Percentiles rank a stretch among this genome's conserved stretches.
These are phyloP conservation scores for Dichetophora obliterata DNA, from an alignment of 2,888 invertebrate genomes.

Conservation along the genomic window DNA sequence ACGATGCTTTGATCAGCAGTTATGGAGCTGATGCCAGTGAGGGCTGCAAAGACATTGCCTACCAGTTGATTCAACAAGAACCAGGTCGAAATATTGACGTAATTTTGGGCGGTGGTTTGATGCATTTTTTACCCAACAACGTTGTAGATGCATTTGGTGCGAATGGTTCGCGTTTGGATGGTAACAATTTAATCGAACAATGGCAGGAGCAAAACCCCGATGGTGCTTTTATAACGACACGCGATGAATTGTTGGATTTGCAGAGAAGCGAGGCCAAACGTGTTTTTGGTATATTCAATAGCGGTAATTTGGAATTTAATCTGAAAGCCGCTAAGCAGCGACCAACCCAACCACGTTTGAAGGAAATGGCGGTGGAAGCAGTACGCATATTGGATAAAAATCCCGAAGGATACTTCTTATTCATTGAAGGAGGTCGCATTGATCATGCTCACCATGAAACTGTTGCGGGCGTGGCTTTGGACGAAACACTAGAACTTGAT, in stretches of 20 bases:
- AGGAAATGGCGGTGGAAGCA: conserved; percentile 77
- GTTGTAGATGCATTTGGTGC: conserved; percentile 69
- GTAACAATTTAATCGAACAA: conserved; percentile 75
- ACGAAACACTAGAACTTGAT: conserved; percentile 83
- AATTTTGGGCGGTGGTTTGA: conserved; percentile 82
- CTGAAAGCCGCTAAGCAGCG: conserved; percentile 65
- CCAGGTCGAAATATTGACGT: conserved; percentile 81
- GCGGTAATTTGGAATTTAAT: conserved; percentile 73
- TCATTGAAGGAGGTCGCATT: conserved; percentile 78
- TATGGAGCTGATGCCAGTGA: conserved; percentile 41
- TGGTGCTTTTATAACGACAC: conserved; percentile 74
- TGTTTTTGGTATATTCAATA: conserved; percentile 73
- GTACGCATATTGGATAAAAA: conserved; percentile 74
- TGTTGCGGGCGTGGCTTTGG: conserved; percentile 76
- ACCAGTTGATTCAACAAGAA: conserved; percentile 76
- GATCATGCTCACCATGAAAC: conserved; percentile 83
- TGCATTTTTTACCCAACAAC: conserved; percentile 75
- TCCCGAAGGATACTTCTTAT: conserved; percentile 73
- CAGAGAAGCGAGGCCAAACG: conserved; percentile 68
- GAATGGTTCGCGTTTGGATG: conserved; percentile 75
- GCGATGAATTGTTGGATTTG: conserved; percentile 71
- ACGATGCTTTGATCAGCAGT: conserved; percentile 72
- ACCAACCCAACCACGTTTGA: conserved; percentile 73
- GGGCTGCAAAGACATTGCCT: conserved; percentile 79
- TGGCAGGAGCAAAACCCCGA: conserved; percentile 74